A percentile compares a stretch with the other conserved stretches of the same genome.
Evolutionary conservation across 1,140 invertebrate species (phyloP).

Genomic region (Procambarus virginalis): DNA sequence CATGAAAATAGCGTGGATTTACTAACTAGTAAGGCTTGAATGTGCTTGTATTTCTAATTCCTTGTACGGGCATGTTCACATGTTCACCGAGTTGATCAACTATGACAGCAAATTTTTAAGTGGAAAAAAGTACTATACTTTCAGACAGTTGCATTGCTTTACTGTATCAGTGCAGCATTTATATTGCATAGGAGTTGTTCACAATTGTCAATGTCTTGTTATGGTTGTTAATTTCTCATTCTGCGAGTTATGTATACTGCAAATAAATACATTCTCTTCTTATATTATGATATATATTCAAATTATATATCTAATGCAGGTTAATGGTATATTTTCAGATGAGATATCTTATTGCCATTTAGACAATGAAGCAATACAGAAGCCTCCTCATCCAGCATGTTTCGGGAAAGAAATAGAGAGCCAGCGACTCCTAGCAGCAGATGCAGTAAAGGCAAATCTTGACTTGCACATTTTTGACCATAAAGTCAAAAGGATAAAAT

Average conservation of each 20-base stretch:
- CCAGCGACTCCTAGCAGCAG: background rate
- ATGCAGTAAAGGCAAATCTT: background rate
- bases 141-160: no score
- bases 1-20: background rate
- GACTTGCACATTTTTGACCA: background rate
- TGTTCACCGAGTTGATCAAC: no score
- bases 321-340: background rate
- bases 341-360: background rate
- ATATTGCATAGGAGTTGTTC: no score
- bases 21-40: constrained; percentile 8
- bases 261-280: no score
- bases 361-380: background rate
- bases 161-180: no score
- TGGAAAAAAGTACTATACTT: no score
- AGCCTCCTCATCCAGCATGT: background rate
- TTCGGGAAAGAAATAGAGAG: background rate
- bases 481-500: constrained; percentile 7
- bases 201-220: no score
- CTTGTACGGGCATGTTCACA: no score
- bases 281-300: background rate
- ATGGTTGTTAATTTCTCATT: no score
- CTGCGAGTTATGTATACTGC: no score
- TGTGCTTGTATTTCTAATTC: no score
- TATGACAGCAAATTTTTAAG: no score
- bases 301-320: background rate